A percentile compares a stretch with the other conserved stretches of the same genome.
Evolutionary conservation across 2,888 invertebrate species (phyloP).

Genomic region (Platycheirus albimanus): DNA sequence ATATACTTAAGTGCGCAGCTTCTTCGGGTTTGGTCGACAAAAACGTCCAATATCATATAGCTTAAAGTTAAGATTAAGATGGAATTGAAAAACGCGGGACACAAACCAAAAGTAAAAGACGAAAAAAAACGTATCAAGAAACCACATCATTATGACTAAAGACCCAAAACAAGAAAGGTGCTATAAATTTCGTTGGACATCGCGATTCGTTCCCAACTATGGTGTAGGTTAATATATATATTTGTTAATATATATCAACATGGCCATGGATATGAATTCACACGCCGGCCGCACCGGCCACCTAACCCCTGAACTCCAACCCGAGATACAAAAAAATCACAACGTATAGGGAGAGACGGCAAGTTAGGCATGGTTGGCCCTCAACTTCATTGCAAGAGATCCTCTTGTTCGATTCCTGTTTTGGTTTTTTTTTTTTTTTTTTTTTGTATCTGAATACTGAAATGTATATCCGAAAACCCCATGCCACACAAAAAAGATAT

Average conservation of each 20-base stretch:
- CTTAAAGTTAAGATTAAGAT: constrained; percentile 30
- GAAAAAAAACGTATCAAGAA: constrained; percentile 55
- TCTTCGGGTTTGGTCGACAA: no score
- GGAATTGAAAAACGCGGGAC: constrained; percentile 3
- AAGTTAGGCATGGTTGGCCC: constrained; percentile 10
- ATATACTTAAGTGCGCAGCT: neutral
- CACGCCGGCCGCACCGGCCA: constrained; percentile 4
- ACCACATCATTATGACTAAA: constrained; percentile 73
- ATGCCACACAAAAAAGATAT: constrained; percentile 74
- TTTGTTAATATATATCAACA: constrained; percentile 49
- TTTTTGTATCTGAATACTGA: no score
- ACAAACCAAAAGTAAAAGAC: constrained; percentile 32
- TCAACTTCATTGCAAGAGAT: constrained; percentile 34
- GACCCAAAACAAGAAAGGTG: constrained; percentile 69
- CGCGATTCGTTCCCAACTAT: constrained; percentile 62
- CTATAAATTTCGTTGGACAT: constrained; percentile 71
- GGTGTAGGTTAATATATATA: constrained; percentile 38
- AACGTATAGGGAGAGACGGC: neutral
- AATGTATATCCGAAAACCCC: constrained; percentile 70
- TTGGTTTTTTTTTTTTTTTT: constrained; percentile 39
- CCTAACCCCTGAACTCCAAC: constrained; percentile 18
- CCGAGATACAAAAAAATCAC: neutral
- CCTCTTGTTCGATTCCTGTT: constrained; percentile 45
- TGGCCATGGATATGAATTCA: constrained; percentile 50
- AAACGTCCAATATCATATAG: no score